These are phyloP conservation scores for Schizaphis graminum DNA, from an alignment of 2,888 invertebrate species.

Conservation along the genomic window DNA sequence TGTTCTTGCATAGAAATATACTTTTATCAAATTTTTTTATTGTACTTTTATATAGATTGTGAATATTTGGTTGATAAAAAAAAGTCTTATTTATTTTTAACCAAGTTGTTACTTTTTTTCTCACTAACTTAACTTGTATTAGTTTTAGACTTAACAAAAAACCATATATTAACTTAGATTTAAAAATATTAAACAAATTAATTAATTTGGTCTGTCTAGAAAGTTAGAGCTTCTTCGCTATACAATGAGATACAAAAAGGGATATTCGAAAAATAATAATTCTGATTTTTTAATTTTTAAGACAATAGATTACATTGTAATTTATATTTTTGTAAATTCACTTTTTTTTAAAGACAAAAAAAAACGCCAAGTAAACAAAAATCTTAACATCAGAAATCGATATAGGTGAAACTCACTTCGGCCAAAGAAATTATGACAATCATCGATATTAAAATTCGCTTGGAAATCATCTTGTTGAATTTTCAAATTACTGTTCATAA, in stretches of 20 bases:
- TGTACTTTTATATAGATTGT: too few relatives aligned
- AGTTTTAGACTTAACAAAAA: too few relatives aligned
- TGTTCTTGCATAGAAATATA: too few relatives aligned
- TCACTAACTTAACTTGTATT: background rate
- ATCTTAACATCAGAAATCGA: background rate
- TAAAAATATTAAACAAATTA: background rate
- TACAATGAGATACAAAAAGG: background rate
- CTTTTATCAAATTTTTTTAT: too few relatives aligned
- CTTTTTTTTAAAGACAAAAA: background rate
- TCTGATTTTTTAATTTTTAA: background rate
- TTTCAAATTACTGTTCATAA: background rate
- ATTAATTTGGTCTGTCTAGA: background rate
- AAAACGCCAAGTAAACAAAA: background rate
- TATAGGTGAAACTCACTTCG: conserved; percentile 9
- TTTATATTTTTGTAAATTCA: background rate
- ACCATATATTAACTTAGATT: background rate
- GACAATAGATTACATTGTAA: background rate
- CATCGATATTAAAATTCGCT: background rate
- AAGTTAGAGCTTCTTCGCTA: background rate
- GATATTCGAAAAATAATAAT: too few relatives aligned
- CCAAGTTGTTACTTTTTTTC: background rate
- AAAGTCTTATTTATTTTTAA: too few relatives aligned
- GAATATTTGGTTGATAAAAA: too few relatives aligned
- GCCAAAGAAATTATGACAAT: background rate
- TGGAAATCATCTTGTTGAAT: background rate